phyloP scores from a whole-genome alignment of 1,140 invertebrate genomes.

The Scaptodrosophila lebanonensis region DNA sequence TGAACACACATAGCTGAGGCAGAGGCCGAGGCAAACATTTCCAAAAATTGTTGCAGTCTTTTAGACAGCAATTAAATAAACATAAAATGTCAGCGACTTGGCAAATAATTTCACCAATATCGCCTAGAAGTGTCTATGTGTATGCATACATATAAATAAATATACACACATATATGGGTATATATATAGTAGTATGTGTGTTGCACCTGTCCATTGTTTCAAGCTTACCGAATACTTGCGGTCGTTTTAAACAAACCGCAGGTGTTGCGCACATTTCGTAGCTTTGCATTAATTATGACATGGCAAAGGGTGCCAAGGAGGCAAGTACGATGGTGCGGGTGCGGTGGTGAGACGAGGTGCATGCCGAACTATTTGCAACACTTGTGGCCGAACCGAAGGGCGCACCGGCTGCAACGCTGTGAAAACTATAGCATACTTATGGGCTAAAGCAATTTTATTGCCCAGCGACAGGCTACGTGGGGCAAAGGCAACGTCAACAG shows the following conservation, averaged over 20 bases:
- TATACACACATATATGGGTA: conserved; percentile 2
- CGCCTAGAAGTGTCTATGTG: background rate
- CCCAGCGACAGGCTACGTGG: conserved; percentile 8
- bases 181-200: background rate
- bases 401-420: conserved; percentile 4
- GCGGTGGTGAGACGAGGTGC: conserved; percentile 28
- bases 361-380: conserved; percentile 66
- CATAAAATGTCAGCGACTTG: conserved; percentile 64
- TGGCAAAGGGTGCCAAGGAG: conserved; percentile 8
- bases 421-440: conserved; percentile 69
- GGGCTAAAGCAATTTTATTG: conserved; percentile 65
- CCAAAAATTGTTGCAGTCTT: conserved; percentile 17
- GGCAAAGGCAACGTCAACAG: conserved; percentile 6
- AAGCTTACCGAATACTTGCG: conserved; percentile 56
- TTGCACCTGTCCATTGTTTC: no score
- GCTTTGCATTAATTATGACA: conserved; percentile 77
- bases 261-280: conserved; percentile 76
- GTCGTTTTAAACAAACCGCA: conserved; percentile 77
- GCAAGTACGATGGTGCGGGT: background rate
- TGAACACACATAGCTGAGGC: conserved; percentile 14
- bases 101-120: conserved; percentile 37
- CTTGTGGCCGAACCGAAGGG: conserved; percentile 45
- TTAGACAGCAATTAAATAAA: conserved; percentile 57
- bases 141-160: conserved; percentile 31
- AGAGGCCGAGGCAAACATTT: conserved; percentile 12